phyloP scores from a whole-genome alignment of 2,113 vertebrate species.

The Merops nubicus region DNA sequence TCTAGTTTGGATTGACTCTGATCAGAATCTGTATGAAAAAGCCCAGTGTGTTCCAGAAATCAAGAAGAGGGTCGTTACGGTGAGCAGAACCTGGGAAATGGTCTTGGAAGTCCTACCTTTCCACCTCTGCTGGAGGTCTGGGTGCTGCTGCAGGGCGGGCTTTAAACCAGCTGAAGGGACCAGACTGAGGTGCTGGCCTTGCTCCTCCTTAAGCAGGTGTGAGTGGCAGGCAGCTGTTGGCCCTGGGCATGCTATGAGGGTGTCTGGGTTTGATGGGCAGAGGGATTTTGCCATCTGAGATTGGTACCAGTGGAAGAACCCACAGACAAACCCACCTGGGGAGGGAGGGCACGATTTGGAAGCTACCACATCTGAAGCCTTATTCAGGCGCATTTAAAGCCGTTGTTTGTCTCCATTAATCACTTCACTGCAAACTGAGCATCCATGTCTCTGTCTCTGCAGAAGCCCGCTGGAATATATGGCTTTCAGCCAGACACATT shows the following conservation, averaged over 20 bases:
- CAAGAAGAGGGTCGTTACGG: conserved; percentile 85
- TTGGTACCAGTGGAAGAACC: background rate
- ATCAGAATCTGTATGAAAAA: conserved; percentile 83
- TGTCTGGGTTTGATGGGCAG: background rate
- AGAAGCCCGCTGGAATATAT: conserved; percentile 89
- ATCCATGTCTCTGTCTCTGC: conserved; percentile 49
- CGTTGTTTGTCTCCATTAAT: conserved; percentile 44
- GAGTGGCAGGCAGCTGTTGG: background rate
- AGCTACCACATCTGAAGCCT: background rate
- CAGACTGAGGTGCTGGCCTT: background rate
- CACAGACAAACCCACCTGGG: background rate
- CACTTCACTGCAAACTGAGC: conserved; percentile 46
- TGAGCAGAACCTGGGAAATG: conserved; percentile 42
- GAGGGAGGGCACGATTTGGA: background rate
- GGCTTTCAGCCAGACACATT: conserved; percentile 90
- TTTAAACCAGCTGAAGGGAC: background rate
- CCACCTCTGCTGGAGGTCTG: background rate
- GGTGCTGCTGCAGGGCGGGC: background rate
- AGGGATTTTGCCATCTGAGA: background rate
- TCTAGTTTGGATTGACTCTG: conserved; percentile 84
- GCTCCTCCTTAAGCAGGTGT: background rate
- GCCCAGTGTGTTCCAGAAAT: conserved; percentile 80
- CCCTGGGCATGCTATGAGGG: background rate
- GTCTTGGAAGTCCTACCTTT: background rate
- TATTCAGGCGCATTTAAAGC: background rate